These are phyloP conservation scores for Camponotus pennsylvanicus DNA, from an alignment of 1,140 invertebrate genomes.

Conservation along the genomic window DNA sequence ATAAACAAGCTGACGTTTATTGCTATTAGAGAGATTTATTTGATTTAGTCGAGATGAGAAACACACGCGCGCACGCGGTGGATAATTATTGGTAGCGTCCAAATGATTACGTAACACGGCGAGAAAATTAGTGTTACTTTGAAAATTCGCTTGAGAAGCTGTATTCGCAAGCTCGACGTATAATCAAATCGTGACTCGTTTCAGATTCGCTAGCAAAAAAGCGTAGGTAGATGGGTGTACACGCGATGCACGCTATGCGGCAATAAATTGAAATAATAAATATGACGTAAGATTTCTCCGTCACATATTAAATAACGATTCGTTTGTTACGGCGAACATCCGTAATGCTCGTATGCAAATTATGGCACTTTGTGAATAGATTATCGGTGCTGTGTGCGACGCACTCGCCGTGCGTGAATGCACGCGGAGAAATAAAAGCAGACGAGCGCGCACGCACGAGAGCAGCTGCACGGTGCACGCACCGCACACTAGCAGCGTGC, in stretches of 20 bases:
- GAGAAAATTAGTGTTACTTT: slow-evolving; percentile 23
- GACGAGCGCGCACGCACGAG: background rate
- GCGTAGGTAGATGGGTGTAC: background rate
- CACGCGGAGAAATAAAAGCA: slow-evolving; percentile 27
- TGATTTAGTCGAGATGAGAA: slow-evolving; percentile 4
- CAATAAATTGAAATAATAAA: slow-evolving; percentile 52
- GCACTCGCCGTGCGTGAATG: background rate
- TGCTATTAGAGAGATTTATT: slow-evolving; percentile 17
- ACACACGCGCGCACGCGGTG: background rate
- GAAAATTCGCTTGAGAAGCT: background rate
- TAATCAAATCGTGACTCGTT: slow-evolving; percentile 45
- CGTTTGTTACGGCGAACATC: background rate
- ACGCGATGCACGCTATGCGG: slow-evolving; percentile 41
- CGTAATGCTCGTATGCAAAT: slow-evolving; percentile 34
- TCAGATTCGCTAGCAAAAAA: slow-evolving; percentile 16
- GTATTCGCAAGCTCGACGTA: background rate
- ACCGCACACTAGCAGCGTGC: background rate
- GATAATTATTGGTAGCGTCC: background rate
- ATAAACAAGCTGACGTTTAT: slow-evolving; percentile 34
- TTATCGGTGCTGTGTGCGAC: background rate
- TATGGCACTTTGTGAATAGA: background rate
- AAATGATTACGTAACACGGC: slow-evolving; percentile 5
- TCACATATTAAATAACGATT: slow-evolving; percentile 38
- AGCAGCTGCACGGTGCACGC: background rate
- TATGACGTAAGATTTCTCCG: slow-evolving; percentile 42